Base-by-base conservation (phyloP, 2,888 invertebrate species). In the Drosophila neutralis region DNA sequence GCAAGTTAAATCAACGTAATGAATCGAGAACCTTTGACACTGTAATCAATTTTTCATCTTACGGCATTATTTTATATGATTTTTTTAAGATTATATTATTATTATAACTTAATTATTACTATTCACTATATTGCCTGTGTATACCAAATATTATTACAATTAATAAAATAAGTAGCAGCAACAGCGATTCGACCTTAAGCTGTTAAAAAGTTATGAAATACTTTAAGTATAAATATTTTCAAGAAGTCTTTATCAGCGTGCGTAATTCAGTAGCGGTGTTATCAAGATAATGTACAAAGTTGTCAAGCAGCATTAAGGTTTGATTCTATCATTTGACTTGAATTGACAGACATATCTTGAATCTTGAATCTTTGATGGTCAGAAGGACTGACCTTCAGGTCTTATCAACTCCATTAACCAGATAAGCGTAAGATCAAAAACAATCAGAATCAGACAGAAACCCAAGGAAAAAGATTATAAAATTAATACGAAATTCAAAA, bases 341-440 rank as follows among this genome's bases (percentile, higher is more conserved):
- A 27, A 11, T 27, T 27, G 29, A 51, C 29, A 29, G n/a, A 29
- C 51, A 21, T 56, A 40, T 40, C 29, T 21, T 24, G 24, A 31
- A 13, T 2, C 21, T 21, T 21, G 21, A 21, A 21, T 60, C 15
- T 56, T 36, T 67, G 27, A 66, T 36, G 53, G 52, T 6, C 52
- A 38, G 13, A 45, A n/a, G 21, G 31, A 33, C 7, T 31, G 52
- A 58, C 45, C 24, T 45, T 45, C 15, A 24, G 8, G 24, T 24
- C 45, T 24, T 45, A 45, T 45, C 45, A 27, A 24, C 8, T 4
- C 1, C 45, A 24, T 24, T 24, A 45, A 24, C 2, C 15, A 24
- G 24, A 45, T 45, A 27, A 24, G 24, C 45, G 15, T 15, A 15
- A 45, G 24, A 45, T 45, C 45, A 24, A 13, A 45, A 45, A 2